These are phyloP conservation scores for Micronycteris hirsuta DNA, from an alignment of 2,113 vertebrate species.

Conservation along the genomic window DNA sequence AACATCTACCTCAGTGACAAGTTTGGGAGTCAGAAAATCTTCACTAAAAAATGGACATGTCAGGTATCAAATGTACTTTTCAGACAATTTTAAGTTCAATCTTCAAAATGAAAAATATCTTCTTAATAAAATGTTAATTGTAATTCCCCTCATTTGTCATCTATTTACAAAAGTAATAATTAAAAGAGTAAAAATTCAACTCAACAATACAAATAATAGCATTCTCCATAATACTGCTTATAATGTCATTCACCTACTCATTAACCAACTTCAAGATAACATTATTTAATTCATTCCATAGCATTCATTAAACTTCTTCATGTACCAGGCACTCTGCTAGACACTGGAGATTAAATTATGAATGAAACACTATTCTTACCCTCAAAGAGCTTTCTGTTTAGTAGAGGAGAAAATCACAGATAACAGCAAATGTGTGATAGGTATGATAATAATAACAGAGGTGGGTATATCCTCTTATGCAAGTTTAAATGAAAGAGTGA, in stretches of 20 bases:
- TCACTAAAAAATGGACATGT: conserved; percentile 63
- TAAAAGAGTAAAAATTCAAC: conserved; percentile 44
- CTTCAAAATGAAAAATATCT: conserved; percentile 61
- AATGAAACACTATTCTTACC: conserved; percentile 19
- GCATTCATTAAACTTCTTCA: conserved; percentile 21
- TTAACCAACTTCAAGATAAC: conserved; percentile 45
- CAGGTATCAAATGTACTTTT: conserved; percentile 60
- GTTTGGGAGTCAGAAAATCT: conserved; percentile 69
- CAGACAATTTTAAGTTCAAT: conserved; percentile 46
- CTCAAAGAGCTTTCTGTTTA: conserved; percentile 30
- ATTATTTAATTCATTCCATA: conserved; percentile 16
- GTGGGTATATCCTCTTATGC: not conserved
- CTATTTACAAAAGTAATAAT: conserved; percentile 50
- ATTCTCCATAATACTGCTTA: conserved; percentile 61
- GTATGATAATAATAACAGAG: not conserved
- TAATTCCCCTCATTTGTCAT: conserved; percentile 53
- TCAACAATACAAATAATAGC: conserved; percentile 54
- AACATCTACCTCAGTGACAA: conserved; percentile 74
- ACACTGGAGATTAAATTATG: conserved; percentile 18
- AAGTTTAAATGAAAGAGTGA: conserved; percentile 27
- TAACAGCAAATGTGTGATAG: not conserved
- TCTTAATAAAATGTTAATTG: conserved; percentile 43
- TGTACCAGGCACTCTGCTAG: not conserved
- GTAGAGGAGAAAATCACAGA: not conserved
- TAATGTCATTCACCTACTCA: conserved; percentile 33